These are phyloP conservation scores for Tachystola acroxantha DNA, from an alignment of 2,888 invertebrate genomes.

Conservation along the genomic window DNA sequence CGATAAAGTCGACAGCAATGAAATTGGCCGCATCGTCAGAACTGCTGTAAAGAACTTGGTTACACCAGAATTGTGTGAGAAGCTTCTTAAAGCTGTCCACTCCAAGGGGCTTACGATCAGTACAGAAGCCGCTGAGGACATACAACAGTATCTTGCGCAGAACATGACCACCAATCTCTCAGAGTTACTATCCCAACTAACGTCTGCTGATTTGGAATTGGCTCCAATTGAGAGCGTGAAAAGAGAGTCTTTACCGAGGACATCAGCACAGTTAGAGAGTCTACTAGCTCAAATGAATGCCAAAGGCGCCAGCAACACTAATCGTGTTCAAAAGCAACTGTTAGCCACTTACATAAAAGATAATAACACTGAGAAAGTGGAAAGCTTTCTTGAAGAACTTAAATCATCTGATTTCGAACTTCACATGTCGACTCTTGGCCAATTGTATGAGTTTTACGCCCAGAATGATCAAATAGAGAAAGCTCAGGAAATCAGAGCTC, in stretches of 20 bases:
- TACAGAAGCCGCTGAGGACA: constrained; percentile 76
- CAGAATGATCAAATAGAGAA: constrained; percentile 79
- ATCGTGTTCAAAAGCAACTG: constrained; percentile 80
- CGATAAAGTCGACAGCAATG: constrained; percentile 29
- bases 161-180: constrained; percentile 82
- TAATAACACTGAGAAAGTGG: constrained; percentile 80
- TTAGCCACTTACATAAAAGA: constrained; percentile 80
- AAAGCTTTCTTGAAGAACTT: constrained; percentile 76
- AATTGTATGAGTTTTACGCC: constrained; percentile 83
- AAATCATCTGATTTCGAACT: constrained; percentile 78
- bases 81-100: constrained; percentile 75
- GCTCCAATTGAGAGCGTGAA: constrained; percentile 38
- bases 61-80: constrained; percentile 64
- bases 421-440: constrained; percentile 76
- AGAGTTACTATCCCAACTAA: constrained; percentile 79
- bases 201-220: constrained; percentile 79
- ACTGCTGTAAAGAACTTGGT: constrained; percentile 65
- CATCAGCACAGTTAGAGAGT: constrained; percentile 73
- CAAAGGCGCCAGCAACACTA: constrained; percentile 75
- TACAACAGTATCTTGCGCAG: constrained; percentile 81
- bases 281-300: constrained; percentile 72
- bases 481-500: constrained; percentile 75
- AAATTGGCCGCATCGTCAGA: constrained; percentile 76
- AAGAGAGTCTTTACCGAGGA: constrained; percentile 26
- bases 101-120: constrained; percentile 82